These are phyloP conservation scores for Coptodon rendalli DNA, from an alignment of 2,113 vertebrate genomes.

Conservation along the genomic window DNA sequence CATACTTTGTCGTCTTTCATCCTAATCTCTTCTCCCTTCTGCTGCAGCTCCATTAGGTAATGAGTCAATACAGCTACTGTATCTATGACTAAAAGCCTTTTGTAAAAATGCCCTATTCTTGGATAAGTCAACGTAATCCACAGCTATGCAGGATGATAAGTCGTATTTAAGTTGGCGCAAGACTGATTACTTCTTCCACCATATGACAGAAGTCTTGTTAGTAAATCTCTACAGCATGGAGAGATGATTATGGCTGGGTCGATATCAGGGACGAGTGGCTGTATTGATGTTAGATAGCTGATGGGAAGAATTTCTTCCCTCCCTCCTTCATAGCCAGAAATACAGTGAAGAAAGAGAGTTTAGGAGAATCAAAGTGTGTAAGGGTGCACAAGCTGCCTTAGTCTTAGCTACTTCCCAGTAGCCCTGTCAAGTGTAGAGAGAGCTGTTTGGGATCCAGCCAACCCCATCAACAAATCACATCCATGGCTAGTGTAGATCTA, in stretches of 20 bases:
- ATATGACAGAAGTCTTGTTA: constrained; percentile 10
- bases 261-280: constrained; percentile 31
- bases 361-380: background rate
- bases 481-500: background rate
- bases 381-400: background rate
- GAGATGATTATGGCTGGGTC: constrained; percentile 42
- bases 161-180: constrained; percentile 23
- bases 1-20: background rate
- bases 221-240: constrained; percentile 7
- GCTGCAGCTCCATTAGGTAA: constrained; percentile 61
- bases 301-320: background rate
- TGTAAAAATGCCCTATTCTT: constrained; percentile 21
- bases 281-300: constrained; percentile 32
- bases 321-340: background rate
- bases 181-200: constrained; percentile 8
- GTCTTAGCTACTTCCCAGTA: background rate
- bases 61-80: constrained; percentile 34
- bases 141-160: constrained; percentile 31
- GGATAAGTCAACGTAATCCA: constrained; percentile 34
- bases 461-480: background rate
- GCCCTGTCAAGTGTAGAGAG: background rate
- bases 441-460: constrained; percentile 4
- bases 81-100: constrained; percentile 32
- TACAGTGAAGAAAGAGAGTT: background rate
- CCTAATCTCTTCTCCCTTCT: background rate